Evolutionary conservation across 2,797 vertebrate genomes (phyloP).

Genomic region (Podargus strigoides): DNA sequence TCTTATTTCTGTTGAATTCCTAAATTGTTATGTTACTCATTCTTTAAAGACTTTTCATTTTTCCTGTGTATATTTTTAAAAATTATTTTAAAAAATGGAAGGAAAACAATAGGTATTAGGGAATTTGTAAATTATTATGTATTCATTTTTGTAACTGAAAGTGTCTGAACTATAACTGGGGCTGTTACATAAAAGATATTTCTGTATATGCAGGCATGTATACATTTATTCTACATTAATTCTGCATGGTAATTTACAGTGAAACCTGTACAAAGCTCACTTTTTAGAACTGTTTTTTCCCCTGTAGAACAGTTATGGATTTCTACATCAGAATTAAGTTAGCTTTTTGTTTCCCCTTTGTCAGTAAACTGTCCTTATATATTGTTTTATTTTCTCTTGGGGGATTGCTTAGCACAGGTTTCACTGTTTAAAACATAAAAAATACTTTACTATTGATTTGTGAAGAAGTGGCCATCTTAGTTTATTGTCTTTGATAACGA

Average conservation of each 20-base stretch:
- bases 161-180: neutral
- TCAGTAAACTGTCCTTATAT: neutral
- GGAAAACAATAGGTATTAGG: neutral
- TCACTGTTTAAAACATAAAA: neutral
- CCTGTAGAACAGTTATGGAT: neutral
- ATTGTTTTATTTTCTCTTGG: neutral
- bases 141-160: neutral
- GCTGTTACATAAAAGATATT: neutral
- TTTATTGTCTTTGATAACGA: neutral
- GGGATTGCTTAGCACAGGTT: neutral
- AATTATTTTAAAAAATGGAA: neutral
- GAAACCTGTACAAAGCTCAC: neutral
- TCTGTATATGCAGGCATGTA: conserved; percentile 59
- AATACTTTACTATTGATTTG: neutral
- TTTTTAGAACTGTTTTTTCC: neutral
- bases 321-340: neutral
- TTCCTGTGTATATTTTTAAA: neutral
- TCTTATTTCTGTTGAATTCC: neutral
- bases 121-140: neutral
- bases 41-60: neutral
- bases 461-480: neutral
- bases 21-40: neutral
- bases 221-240: conserved; percentile 15
- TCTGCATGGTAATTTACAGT: neutral
- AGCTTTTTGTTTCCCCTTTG: neutral